Conservation (phyloP, 2,888 invertebrate genomes). For the Trichacis sp. region DNA sequence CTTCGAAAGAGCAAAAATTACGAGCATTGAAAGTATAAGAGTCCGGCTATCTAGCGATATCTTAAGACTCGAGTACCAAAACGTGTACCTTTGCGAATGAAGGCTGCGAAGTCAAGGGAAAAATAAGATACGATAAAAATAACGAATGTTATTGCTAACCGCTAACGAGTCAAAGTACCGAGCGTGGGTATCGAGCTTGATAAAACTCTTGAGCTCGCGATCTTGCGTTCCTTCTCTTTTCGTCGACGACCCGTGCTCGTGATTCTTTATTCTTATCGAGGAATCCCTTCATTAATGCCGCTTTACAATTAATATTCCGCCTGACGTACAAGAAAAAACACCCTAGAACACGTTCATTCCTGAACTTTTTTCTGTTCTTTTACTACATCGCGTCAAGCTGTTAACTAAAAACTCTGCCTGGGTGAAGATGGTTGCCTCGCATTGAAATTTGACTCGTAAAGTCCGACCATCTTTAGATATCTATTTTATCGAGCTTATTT, state of each 20-base stretch:
- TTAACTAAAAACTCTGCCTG: too few relatives aligned
- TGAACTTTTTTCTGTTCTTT: too few relatives aligned
- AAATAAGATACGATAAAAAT: slow-evolving; percentile 64
- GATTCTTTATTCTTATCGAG: slow-evolving; percentile 49
- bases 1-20: neutral
- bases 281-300: slow-evolving; percentile 56
- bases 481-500: too few relatives aligned
- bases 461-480: too few relatives aligned
- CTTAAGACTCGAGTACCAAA: slow-evolving; percentile 65
- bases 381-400: too few relatives aligned
- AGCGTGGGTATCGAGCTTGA: slow-evolving; percentile 56
- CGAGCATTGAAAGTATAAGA: slow-evolving; percentile 43
- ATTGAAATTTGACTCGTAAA: too few relatives aligned
- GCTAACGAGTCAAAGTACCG: slow-evolving; percentile 63
- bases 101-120: slow-evolving; percentile 51
- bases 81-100: slow-evolving; percentile 64
- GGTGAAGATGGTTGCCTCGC: too few relatives aligned
- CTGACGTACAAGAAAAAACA: too few relatives aligned
- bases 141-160: slow-evolving; percentile 67
- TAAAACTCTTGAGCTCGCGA: slow-evolving; percentile 52
- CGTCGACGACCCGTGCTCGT: slow-evolving; percentile 15
- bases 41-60: slow-evolving; percentile 59
- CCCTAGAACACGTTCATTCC: too few relatives aligned
- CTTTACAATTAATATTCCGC: slow-evolving; percentile 58
- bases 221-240: slow-evolving; percentile 18